phyloP scores from a whole-genome alignment of 2,113 vertebrate genomes.

The Pao palembangensis region DNA sequence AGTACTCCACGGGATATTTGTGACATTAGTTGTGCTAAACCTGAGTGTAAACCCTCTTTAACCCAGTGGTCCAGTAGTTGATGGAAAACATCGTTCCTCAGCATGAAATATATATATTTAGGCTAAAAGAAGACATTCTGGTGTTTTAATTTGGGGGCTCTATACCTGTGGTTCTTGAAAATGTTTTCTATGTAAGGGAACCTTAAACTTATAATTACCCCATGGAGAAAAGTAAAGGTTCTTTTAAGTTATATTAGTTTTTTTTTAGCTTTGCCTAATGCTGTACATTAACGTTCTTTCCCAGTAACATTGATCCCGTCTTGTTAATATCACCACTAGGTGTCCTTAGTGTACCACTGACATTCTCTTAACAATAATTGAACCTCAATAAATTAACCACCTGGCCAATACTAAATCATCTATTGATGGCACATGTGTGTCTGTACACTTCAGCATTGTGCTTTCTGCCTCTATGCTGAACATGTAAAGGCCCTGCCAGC shows the following conservation, averaged over 20 bases:
- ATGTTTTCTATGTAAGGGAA: too few species aligned
- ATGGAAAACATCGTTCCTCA: slow-evolving; percentile 9
- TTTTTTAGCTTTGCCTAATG: background rate
- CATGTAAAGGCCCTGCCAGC: slow-evolving; percentile 25
- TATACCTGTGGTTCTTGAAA: too few species aligned
- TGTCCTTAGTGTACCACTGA: slow-evolving; percentile 60
- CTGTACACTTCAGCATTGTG: slow-evolving; percentile 11
- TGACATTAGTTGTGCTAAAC: slow-evolving; percentile 28
- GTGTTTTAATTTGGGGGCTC: too few species aligned
- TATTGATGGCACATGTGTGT: slow-evolving; percentile 13
- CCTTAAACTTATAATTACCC: too few species aligned
- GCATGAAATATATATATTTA: too few species aligned
- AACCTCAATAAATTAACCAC: slow-evolving; percentile 16
- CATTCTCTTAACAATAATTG: background rate
- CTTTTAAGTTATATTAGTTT: background rate
- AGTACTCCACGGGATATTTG: slow-evolving; percentile 21
- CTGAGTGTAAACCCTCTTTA: slow-evolving; percentile 24
- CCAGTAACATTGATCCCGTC: background rate
- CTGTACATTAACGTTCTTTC: background rate
- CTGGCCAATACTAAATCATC: slow-evolving; percentile 23
- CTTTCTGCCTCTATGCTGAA: slow-evolving; percentile 17
- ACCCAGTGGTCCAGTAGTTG: slow-evolving; percentile 9
- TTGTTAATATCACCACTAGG: slow-evolving; percentile 60
- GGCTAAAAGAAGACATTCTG: too few species aligned
- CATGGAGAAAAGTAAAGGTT: too few species aligned